Evolutionary conservation across 1,140 invertebrate species (phyloP).

Genomic region (Eubasilissa regina): DNA sequence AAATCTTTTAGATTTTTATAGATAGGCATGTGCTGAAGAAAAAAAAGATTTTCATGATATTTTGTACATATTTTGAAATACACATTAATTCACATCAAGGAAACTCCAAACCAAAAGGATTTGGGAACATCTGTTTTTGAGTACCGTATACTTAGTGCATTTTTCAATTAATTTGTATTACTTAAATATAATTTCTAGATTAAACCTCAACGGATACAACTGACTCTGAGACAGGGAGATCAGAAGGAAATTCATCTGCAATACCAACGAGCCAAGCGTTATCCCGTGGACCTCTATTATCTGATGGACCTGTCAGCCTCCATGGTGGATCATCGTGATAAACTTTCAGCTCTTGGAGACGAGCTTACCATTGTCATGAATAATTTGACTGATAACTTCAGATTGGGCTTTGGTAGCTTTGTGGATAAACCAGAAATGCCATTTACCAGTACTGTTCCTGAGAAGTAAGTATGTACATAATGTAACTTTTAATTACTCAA

Average conservation of each 20-base stretch:
- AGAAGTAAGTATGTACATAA: slow-evolving; percentile 66
- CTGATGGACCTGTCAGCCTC: slow-evolving; percentile 89
- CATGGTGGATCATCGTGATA: slow-evolving; percentile 82
- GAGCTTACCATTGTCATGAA: slow-evolving; percentile 79
- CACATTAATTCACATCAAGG: too few relatives aligned
- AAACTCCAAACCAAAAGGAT: too few relatives aligned
- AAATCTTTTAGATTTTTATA: too few relatives aligned
- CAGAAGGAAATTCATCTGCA: slow-evolving; percentile 62
- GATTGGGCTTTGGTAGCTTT: slow-evolving; percentile 90
- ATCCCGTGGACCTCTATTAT: slow-evolving; percentile 92
- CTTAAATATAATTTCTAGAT: slow-evolving; percentile 60
- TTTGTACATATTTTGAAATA: too few relatives aligned
- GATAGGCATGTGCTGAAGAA: too few relatives aligned
- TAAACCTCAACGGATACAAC: slow-evolving; percentile 63
- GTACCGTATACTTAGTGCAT: too few relatives aligned
- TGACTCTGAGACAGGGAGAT: slow-evolving; percentile 63
- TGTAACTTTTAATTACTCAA: too few relatives aligned
- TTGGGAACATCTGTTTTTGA: too few relatives aligned
- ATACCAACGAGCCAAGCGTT: slow-evolving; percentile 80
- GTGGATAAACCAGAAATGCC: slow-evolving; percentile 91
- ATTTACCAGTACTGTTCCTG: slow-evolving; percentile 78
- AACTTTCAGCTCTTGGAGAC: slow-evolving; percentile 78
- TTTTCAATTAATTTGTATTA: too few relatives aligned
- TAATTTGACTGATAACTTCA: slow-evolving; percentile 87
- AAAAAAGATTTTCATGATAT: too few relatives aligned